A percentile compares a stretch with the other conserved stretches of the same genome.
phyloP scores from a whole-genome alignment of 2,888 invertebrate species.

The Euzophera pinguis region DNA sequence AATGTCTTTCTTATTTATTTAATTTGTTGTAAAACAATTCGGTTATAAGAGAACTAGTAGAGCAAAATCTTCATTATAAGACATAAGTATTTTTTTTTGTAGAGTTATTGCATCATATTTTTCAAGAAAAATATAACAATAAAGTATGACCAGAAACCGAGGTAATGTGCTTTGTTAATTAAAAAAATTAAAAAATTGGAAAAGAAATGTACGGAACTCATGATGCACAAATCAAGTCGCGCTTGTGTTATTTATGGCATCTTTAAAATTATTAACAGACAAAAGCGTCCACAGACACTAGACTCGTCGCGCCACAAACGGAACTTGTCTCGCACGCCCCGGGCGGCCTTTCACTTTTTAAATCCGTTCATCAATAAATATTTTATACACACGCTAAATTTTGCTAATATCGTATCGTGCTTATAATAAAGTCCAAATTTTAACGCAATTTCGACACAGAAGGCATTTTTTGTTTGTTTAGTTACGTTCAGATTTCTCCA shows the following conservation, averaged over 20 bases:
- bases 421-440: constrained; percentile 7
- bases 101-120: too few relatives aligned
- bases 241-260: neutral
- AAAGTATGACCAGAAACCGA: too few relatives aligned
- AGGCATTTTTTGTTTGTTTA: neutral
- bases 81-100: too few relatives aligned
- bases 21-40: too few relatives aligned
- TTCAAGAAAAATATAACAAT: too few relatives aligned
- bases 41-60: too few relatives aligned
- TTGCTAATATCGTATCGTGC: neutral
- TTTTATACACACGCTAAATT: neutral
- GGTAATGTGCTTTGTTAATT: too few relatives aligned
- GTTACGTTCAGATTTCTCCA: constrained; percentile 2
- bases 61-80: too few relatives aligned
- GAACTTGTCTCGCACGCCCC: constrained; percentile 6
- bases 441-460: neutral
- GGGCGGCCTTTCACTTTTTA: constrained; percentile 12
- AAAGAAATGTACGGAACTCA: too few relatives aligned
- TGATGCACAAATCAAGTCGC: too few relatives aligned
- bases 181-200: too few relatives aligned
- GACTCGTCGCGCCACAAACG: neutral
- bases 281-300: neutral
- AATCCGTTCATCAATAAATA: constrained; percentile 4
- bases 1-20: too few relatives aligned
- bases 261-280: neutral